phyloP scores from a whole-genome alignment of 2,888 invertebrate genomes.

The Dasysyrphus tricinctus region DNA sequence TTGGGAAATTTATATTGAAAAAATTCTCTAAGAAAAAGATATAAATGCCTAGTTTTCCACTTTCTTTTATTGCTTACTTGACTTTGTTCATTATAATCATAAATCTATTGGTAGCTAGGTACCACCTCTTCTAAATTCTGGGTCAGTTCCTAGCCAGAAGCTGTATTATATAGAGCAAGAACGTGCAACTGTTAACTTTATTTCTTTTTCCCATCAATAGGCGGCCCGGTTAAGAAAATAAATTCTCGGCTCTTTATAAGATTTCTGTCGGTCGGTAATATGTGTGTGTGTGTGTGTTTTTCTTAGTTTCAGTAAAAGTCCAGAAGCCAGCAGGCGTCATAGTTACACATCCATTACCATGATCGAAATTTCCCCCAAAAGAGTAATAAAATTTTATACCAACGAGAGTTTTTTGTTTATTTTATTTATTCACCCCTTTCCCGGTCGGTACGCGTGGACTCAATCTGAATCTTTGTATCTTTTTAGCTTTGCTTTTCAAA shows the following conservation, averaged over 20 bases:
- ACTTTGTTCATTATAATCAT: neutral
- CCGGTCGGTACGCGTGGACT: constrained; percentile 22
- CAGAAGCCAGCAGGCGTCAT: constrained; percentile 68
- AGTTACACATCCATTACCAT: constrained; percentile 70
- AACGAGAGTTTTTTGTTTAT: constrained; percentile 65
- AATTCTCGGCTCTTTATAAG: constrained; percentile 6
- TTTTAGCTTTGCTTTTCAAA: constrained; percentile 24
- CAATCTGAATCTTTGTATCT: constrained; percentile 41
- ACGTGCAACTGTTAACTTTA: neutral
- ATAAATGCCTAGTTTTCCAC: no score
- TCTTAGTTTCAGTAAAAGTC: constrained; percentile 27
- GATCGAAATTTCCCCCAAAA: constrained; percentile 73
- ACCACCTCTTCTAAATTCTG: neutral
- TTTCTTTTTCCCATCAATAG: constrained; percentile 17
- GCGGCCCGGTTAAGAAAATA: constrained; percentile 1
- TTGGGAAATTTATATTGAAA: no score
- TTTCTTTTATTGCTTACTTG: neutral
- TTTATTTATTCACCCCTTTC: constrained; percentile 75
- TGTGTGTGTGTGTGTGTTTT: neutral
- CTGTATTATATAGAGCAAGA: neutral
- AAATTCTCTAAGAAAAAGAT: no score
- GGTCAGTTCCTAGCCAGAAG: neutral
- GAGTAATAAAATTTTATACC: constrained; percentile 65
- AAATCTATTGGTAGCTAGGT: neutral
- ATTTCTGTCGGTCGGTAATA: neutral